Percentiles rank a stretch among this genome's conserved stretches.
These are phyloP conservation scores for Gymnodraco acuticeps DNA, from an alignment of 2,797 vertebrate species.

Conservation along the genomic window DNA sequence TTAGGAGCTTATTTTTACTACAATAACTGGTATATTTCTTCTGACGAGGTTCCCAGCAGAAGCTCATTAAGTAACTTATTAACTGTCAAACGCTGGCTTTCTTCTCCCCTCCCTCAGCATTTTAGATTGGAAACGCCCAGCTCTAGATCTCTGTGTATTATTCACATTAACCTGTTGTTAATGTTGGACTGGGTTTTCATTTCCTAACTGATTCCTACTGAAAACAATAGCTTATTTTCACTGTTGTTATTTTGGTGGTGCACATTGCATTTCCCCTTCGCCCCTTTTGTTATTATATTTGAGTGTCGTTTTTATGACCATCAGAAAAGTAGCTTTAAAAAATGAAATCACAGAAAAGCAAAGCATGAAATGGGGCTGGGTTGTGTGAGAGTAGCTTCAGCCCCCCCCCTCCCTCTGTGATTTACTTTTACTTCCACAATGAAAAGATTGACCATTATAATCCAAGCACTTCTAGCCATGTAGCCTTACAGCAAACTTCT, in stretches of 20 bases:
- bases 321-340: conserved; percentile 79
- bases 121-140: conserved; percentile 36
- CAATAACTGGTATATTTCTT: conserved; percentile 50
- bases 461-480: conserved; percentile 68
- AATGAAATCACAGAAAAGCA: conserved; percentile 51
- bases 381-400: conserved; percentile 20
- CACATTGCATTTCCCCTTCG: conserved; percentile 25
- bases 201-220: conserved; percentile 75
- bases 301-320: conserved; percentile 70
- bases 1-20: conserved; percentile 43
- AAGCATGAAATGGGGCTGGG: conserved; percentile 28
- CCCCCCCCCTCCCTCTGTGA: background rate
- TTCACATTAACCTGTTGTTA: conserved; percentile 62
- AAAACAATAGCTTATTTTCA: conserved; percentile 64
- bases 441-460: conserved; percentile 42
- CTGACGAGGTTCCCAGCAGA: conserved; percentile 35
- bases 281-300: conserved; percentile 63
- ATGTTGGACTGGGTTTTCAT: conserved; percentile 61
- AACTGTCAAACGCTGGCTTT: conserved; percentile 55
- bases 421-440: conserved; percentile 6
- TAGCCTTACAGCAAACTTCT: conserved; percentile 53
- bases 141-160: conserved; percentile 61
- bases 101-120: conserved; percentile 50
- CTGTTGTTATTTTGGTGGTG: conserved; percentile 58
- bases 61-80: conserved; percentile 59